Conservation (phyloP, 2,113 vertebrate species). For the Ariopsis seemanni region DNA sequence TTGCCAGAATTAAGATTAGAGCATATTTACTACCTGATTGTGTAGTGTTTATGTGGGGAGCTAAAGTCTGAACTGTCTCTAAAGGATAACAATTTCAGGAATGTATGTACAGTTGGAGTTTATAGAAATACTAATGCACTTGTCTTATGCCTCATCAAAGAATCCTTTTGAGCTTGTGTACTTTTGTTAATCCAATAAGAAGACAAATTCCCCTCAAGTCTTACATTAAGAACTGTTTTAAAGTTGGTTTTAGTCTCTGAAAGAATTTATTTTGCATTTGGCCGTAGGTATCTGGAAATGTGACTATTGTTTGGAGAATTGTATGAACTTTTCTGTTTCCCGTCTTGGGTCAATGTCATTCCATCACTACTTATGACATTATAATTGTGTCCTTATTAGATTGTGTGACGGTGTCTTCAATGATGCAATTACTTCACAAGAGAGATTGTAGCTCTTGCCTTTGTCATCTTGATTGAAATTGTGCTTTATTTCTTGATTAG, state of each 20-base stretch:
- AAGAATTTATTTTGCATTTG: not conserved
- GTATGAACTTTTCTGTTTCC: not conserved
- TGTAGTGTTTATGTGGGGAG: not conserved
- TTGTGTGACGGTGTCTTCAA: constrained; percentile 13
- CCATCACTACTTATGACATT: not conserved
- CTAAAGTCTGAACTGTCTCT: not conserved
- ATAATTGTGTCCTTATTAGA: constrained; percentile 35
- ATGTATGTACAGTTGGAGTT: not conserved
- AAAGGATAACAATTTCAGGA: not conserved
- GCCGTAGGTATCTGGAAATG: not conserved
- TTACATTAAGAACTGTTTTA: not conserved
- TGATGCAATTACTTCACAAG: not conserved
- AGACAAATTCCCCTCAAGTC: not conserved
- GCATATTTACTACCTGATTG: not conserved
- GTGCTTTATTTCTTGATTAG: not conserved
- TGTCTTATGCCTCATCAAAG: not conserved
- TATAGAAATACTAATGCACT: not conserved
- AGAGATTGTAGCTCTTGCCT: not conserved
- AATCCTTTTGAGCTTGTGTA: not conserved
- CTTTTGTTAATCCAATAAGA: not conserved
- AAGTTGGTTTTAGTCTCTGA: not conserved
- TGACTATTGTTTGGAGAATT: not conserved
- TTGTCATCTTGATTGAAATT: not conserved
- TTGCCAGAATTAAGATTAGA: not conserved
- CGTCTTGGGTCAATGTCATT: not conserved